Conservation (phyloP, 2,797 vertebrate genomes). For the Pantherophis alleghaniensis region DNA sequence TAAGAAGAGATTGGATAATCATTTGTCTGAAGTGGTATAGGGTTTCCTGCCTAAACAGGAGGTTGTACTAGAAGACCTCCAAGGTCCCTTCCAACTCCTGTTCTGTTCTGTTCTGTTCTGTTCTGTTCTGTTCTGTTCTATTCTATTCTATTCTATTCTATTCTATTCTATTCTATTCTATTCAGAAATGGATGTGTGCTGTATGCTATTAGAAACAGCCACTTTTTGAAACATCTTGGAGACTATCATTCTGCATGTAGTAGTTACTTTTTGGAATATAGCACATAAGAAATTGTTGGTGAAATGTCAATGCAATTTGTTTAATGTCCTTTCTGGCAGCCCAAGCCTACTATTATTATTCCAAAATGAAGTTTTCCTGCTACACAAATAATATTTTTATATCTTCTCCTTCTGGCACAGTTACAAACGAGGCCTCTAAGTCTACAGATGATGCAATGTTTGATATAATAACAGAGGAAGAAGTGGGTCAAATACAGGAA, state of each 20-base stretch:
- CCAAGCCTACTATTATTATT: not conserved
- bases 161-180: no score
- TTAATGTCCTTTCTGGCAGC: not conserved
- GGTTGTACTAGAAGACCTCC: no score
- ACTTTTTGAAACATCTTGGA: not conserved
- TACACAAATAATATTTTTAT: not conserved
- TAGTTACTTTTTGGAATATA: not conserved
- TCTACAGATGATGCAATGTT: constrained; percentile 82
- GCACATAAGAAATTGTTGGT: not conserved
- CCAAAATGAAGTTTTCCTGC: not conserved
- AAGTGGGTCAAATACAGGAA: constrained; percentile 88
- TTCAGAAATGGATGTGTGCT: not conserved
- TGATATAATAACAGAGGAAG: constrained; percentile 96
- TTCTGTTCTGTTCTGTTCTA: no score
- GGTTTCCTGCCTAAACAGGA: no score
- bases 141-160: no score
- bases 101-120: no score
- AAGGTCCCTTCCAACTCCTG: no score
- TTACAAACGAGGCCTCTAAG: constrained; percentile 68
- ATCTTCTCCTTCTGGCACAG: constrained; percentile 55
- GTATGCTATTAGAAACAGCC: not conserved
- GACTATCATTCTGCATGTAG: not conserved
- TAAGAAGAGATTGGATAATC: no score
- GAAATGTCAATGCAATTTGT: not conserved
- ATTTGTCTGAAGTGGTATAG: no score